Conservation (phyloP, 2,888 invertebrate genomes). For the Dascillus cervinus region DNA sequence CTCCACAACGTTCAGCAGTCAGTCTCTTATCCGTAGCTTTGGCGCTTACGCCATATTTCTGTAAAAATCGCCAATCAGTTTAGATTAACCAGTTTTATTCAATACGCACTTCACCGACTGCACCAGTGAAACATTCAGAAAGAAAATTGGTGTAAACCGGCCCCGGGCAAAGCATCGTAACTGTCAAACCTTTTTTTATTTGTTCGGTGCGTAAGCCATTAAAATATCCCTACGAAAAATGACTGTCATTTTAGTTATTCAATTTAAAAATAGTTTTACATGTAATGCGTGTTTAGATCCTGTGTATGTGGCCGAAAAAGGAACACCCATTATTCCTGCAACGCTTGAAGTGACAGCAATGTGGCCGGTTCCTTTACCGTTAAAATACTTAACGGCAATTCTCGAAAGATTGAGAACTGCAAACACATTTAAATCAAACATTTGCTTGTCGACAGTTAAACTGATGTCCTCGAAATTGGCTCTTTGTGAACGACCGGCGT, state of each 20-base stretch:
- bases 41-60: constrained; percentile 39
- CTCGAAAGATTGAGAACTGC: constrained; percentile 62
- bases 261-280: constrained; percentile 44
- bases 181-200: constrained; percentile 45
- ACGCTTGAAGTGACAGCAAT: constrained; percentile 68
- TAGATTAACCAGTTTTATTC: constrained; percentile 7
- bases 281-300: constrained; percentile 72
- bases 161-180: constrained; percentile 70
- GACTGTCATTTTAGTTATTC: too few relatives aligned
- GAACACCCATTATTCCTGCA: constrained; percentile 60
- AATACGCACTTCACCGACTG: constrained; percentile 48
- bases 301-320: constrained; percentile 62
- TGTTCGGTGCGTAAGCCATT: constrained; percentile 56
- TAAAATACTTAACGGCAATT: constrained; percentile 59
- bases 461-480: constrained; percentile 65
- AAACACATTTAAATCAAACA: constrained; percentile 74
- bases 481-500: constrained; percentile 74
- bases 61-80: constrained; percentile 16
- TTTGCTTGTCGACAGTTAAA: constrained; percentile 59
- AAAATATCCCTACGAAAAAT: constrained; percentile 59
- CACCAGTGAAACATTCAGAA: constrained; percentile 59
- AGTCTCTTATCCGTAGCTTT: constrained; percentile 45
- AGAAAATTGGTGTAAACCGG: constrained; percentile 66
- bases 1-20: constrained; percentile 50
- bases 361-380: constrained; percentile 53